phyloP scores from a whole-genome alignment of 2,888 invertebrate genomes.

The Blera fallax region DNA sequence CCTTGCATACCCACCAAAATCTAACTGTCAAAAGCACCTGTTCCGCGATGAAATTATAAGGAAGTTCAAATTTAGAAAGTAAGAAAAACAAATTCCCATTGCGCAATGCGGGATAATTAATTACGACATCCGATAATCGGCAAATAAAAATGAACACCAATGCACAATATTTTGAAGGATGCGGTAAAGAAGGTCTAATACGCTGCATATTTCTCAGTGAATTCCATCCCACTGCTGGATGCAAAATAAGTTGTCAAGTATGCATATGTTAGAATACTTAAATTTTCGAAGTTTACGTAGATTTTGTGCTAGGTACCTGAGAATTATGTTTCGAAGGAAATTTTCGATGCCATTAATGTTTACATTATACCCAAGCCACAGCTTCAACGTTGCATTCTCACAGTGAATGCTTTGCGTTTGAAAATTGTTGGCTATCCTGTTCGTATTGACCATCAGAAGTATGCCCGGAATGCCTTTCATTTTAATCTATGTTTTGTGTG shows the following conservation, averaged over 20 bases:
- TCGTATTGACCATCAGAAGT: conserved; percentile 92
- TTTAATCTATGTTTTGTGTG: conserved; percentile 98
- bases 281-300: not conserved
- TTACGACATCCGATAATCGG: not conserved
- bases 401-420: conserved; percentile 90
- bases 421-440: conserved; percentile 97
- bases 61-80: not conserved
- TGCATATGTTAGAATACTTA: not conserved
- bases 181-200: conserved; percentile 88
- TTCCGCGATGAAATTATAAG: not conserved
- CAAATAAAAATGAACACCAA: conserved; percentile 43
- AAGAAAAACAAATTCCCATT: not conserved
- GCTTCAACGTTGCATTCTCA: conserved; percentile 93
- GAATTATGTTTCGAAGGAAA: conserved; percentile 94
- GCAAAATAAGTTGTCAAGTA: conserved; percentile 90
- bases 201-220: conserved; percentile 91
- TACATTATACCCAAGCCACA: conserved; percentile 98
- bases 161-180: conserved; percentile 83
- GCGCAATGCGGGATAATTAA: not conserved
- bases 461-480: conserved; percentile 95
- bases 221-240: conserved; percentile 90
- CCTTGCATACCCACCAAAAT: too few relatives aligned
- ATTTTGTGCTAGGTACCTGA: conserved; percentile 88
- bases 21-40: conserved; percentile 38
- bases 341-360: conserved; percentile 95